Evolutionary conservation across 2,888 invertebrate species (phyloP).

Genomic region (Keiferia lycopersicella): DNA sequence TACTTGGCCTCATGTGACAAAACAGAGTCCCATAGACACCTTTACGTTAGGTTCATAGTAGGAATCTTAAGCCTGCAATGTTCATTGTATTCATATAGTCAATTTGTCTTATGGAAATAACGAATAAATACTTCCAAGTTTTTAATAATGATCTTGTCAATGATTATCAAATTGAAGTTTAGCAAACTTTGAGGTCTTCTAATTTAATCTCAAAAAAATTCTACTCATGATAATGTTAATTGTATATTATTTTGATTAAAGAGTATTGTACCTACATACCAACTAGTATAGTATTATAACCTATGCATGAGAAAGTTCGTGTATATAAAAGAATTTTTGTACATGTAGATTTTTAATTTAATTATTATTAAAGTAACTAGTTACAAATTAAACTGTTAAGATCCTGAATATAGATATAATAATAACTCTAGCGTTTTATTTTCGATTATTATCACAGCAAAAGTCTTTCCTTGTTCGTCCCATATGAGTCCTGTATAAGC

Average conservation of each 20-base stretch:
- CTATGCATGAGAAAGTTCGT: conserved; percentile 69
- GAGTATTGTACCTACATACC: conserved; percentile 59
- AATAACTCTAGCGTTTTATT: conserved; percentile 53
- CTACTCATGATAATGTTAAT: conserved; percentile 56
- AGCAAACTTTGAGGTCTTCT: conserved; percentile 50
- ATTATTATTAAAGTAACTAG: conserved; percentile 60
- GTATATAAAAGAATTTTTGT: conserved; percentile 79
- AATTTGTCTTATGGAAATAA: conserved; percentile 55
- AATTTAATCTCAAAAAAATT: conserved; percentile 50
- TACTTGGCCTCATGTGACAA: background rate
- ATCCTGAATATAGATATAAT: conserved; percentile 70
- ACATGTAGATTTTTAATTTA: conserved; percentile 78
- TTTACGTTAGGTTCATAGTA: conserved; percentile 20
- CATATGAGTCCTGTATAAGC: no score
- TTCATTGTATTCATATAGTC: conserved; percentile 44
- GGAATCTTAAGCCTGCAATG: conserved; percentile 21
- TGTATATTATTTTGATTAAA: conserved; percentile 63
- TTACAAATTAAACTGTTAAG: conserved; percentile 76
- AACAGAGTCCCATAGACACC: conserved; percentile 7
- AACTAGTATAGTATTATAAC: conserved; percentile 52
- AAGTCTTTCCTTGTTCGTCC: no score
- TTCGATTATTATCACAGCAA: conserved; percentile 25
- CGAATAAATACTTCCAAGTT: conserved; percentile 37
- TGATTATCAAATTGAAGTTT: conserved; percentile 37
- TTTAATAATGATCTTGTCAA: background rate